A percentile compares a stretch with the other conserved stretches of the same genome.
Evolutionary conservation across 2,888 invertebrate species (phyloP).

Genomic region (Rhopalosiphum nymphaeae): DNA sequence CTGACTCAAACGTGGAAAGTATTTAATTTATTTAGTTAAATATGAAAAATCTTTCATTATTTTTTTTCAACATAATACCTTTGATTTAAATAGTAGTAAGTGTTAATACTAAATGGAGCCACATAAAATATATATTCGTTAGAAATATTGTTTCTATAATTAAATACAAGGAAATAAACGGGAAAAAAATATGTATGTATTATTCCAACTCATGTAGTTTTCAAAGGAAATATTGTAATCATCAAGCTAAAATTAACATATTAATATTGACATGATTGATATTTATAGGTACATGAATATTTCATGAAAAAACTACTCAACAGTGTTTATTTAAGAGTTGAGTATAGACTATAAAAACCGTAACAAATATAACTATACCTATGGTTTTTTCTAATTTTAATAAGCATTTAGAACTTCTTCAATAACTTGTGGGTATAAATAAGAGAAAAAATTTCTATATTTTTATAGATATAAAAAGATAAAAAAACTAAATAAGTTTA

Average conservation of each 20-base stretch:
- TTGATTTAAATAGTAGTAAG: neutral
- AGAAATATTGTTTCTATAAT: neutral
- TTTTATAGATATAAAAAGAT: neutral
- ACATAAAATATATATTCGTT: neutral
- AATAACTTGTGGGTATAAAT: neutral
- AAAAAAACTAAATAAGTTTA: neutral
- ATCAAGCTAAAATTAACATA: slow-evolving; percentile 19
- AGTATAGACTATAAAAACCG: neutral
- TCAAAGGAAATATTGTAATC: neutral
- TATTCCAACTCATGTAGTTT: neutral
- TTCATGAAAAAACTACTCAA: neutral
- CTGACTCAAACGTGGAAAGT: slow-evolving; percentile 29
- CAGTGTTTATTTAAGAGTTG: neutral
- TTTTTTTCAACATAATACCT: neutral
- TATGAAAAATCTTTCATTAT: neutral
- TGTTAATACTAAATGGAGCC: neutral
- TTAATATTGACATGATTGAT: neutral
- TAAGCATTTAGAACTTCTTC: neutral
- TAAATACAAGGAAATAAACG: neutral
- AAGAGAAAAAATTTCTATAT: neutral
- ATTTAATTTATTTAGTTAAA: neutral
- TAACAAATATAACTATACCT: neutral
- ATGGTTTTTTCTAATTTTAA: neutral
- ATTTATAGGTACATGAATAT: slow-evolving; percentile 4
- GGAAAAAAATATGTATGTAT: neutral